Base-by-base conservation (phyloP, 2,888 invertebrate genomes). In the Synergus umbraculus region DNA sequence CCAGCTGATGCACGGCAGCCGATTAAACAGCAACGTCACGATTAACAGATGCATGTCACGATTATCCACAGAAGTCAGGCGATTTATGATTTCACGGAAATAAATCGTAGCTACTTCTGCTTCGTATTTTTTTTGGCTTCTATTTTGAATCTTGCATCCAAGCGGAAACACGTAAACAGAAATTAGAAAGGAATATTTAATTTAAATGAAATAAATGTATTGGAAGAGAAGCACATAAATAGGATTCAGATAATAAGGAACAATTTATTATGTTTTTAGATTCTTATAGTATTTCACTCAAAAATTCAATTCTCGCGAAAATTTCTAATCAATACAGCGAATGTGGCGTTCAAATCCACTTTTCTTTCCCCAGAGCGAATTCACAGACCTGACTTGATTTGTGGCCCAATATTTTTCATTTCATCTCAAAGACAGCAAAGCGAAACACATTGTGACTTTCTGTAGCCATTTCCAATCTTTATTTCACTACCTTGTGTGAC, bases 1-100 rank as follows among this genome's bases (percentile, higher is more conserved):
- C 49, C 37, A 37, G 73, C 73, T 73, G 73, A 73, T 73, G 49
- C 73, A 73, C 73, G 73, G 49, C 37, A 54, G 29, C 73, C 49
- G 73, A 73, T 73, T 73, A 73, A 37, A n/a, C 65, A 65, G 18
- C 49, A 49, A 73, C 37, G 54, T 73, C 73, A 49, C 54, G 29
- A 73, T 73, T 73, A 73, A 54, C 73, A 29, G 49, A 49, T 73
- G 46, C n/a, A 49, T 73, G 37, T 54, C n/a, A 37, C 54, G 73
- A 73, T 73, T 73, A 73, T 49, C 54, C n/a, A 73, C 15, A 37
- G 54, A 73, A 73, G 49, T 37, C 54, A 49, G 69, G n/a, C 49
- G 37, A 73, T 73, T 73, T 73, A 73, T 54, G 49, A 49, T 73
- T 54, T 73, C n/a, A 15, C 15, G 29, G 29, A 54, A n/a, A 73